Evolutionary conservation across 1,140 invertebrate species (phyloP).

Genomic region (Zaprionus ornatus): DNA sequence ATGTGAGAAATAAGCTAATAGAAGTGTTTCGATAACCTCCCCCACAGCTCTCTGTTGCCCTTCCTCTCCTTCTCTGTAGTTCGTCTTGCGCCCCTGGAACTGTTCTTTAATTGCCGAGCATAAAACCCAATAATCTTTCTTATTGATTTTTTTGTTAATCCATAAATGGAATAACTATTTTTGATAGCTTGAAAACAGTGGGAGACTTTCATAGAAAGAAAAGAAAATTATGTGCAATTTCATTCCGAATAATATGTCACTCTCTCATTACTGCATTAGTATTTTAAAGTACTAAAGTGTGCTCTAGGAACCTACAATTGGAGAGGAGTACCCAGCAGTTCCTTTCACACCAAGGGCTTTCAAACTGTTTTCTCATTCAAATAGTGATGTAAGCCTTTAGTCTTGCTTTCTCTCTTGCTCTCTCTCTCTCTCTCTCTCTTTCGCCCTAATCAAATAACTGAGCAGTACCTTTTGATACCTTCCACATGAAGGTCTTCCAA

Average conservation of each 20-base stretch:
- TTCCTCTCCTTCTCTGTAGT: neutral
- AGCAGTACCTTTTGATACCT: too few species aligned
- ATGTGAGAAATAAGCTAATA: conserved; percentile 42
- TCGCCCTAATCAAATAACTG: too few species aligned
- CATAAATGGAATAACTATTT: conserved; percentile 2
- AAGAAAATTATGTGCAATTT: neutral
- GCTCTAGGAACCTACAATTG: neutral
- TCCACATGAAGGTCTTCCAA: too few species aligned
- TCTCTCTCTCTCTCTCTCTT: too few species aligned
- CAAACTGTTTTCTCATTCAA: too few species aligned
- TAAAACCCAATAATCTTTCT: conserved; percentile 37
- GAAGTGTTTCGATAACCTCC: conserved; percentile 1
- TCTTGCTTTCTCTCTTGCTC: too few species aligned
- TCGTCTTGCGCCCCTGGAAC: neutral
- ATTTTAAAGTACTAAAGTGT: neutral
- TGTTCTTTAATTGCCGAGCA: conserved; percentile 35
- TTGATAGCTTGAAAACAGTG: neutral
- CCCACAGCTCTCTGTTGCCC: too few species aligned
- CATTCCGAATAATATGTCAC: neutral
- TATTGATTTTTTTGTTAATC: conserved; percentile 37
- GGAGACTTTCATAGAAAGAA: neutral
- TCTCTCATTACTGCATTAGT: neutral
- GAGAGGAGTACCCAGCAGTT: too few species aligned
- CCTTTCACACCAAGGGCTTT: too few species aligned
- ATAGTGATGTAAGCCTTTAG: too few species aligned